A percentile compares a stretch with the other conserved stretches of the same genome.
Evolutionary conservation across 2,888 invertebrate genomes (phyloP).

Genomic region (Agonopterix arenella): DNA sequence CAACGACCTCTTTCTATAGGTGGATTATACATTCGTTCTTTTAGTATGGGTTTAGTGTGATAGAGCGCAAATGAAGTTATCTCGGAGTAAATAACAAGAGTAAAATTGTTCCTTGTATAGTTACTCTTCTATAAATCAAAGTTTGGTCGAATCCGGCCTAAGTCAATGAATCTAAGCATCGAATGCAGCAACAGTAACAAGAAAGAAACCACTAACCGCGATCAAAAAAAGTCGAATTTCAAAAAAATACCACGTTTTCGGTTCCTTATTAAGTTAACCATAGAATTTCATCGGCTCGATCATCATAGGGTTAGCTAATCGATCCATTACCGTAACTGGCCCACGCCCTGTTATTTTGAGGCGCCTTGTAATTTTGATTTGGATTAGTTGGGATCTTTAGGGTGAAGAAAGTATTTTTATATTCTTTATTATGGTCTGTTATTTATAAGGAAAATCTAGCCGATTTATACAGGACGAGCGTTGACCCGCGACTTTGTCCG

Average conservation of each 20-base stretch:
- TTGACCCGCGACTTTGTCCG: no score
- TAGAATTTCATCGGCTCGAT: constrained; percentile 26
- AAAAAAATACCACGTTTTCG: constrained; percentile 16
- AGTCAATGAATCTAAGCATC: background rate
- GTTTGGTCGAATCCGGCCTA: no score
- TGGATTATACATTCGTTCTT: no score
- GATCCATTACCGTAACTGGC: constrained; percentile 22
- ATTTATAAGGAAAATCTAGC: no score
- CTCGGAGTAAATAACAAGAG: no score
- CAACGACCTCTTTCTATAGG: no score
- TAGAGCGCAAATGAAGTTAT: no score
- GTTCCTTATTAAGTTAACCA: constrained; percentile 23
- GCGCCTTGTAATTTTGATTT: constrained; percentile 13
- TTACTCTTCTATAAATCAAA: no score
- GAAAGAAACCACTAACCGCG: constrained; percentile 5
- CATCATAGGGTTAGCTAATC: constrained; percentile 20
- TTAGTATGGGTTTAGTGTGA: no score
- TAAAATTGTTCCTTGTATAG: no score
- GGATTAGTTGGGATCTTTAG: constrained; percentile 10
- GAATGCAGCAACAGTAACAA: constrained; percentile 8
- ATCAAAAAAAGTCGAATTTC: constrained; percentile 5
- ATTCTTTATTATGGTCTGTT: no score
- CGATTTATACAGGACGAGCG: no score
- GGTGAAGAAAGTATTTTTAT: background rate
- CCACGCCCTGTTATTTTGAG: constrained; percentile 24